Conservation (phyloP, 2,797 vertebrate genomes). For the Glossophaga mutica region DNA sequence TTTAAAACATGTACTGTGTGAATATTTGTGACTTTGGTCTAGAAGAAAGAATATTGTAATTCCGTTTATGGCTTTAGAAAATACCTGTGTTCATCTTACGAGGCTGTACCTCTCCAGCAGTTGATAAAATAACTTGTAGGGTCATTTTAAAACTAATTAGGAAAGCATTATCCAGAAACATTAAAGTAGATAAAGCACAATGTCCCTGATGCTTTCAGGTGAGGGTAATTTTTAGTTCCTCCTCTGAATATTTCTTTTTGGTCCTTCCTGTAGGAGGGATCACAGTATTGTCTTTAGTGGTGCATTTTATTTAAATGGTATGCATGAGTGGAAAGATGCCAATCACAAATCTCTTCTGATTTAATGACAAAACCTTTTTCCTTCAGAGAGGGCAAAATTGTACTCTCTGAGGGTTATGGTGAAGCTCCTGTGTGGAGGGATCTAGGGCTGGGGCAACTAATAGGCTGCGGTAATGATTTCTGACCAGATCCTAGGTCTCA, state of each 20-base stretch:
- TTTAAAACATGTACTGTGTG: background rate
- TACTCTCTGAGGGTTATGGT: background rate
- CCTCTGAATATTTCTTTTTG: background rate
- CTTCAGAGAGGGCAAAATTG: background rate
- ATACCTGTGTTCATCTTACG: background rate
- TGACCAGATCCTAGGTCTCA: background rate
- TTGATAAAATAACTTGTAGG: background rate
- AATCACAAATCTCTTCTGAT: background rate
- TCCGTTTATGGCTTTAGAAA: background rate
- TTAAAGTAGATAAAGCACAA: background rate
- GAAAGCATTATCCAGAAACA: background rate
- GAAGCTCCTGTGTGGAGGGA: background rate
- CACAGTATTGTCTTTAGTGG: background rate
- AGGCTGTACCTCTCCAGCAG: background rate
- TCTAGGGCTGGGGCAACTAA: background rate
- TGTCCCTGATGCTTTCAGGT: background rate
- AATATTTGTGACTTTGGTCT: background rate
- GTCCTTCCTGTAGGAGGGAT: background rate
- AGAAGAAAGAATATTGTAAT: background rate
- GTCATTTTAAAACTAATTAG: conserved; percentile 9
- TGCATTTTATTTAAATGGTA: background rate
- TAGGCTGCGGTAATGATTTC: background rate
- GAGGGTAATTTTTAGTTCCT: background rate
- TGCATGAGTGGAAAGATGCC: background rate
- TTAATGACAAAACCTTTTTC: background rate